Evolutionary conservation across 2,797 vertebrate species (phyloP), one percentile per base, ranked within the genome.

Genomic region (Melanotaenia pygmaea): DNA sequence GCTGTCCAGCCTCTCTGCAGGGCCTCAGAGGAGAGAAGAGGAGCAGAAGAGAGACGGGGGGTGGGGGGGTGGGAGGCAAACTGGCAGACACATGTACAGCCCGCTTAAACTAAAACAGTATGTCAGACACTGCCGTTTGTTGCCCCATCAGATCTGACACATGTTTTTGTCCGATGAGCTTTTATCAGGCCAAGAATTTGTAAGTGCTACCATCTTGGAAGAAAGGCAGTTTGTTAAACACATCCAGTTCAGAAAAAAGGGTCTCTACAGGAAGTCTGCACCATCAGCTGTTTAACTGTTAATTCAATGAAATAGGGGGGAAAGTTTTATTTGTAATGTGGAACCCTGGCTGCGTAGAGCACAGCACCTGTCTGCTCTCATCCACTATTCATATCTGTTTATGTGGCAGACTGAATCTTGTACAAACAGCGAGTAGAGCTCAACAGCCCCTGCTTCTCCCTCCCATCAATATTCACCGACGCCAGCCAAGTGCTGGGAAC

Each of bases 401-500:
- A 96, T 94, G 95, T 96, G 97, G 96, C 96, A 94, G 96, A 94
- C 96, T 96, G 97, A 96, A 96, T 95, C 97, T 96, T 96, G 97
- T 96, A 95, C 96, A 98, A 97, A 98, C 97, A 98, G 97, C 86
- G 96, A 96, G 94, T 93, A 92, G 95, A 97, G 96, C 96, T 92
- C 95, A 84, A 68, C 85, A 84, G 86, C 89, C 83, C 87, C 71
- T 53, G 67, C 85, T 80, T 87, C 87, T 84, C 89, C 82, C 89
- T 88, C 89, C 84, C 97, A 98, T 99, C 98, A 98, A 99, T 98
- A 98, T 97, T 96, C 96, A 97, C 96, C 96, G 95, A 96, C 94
- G 96, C 96, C 95, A 98, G 97, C 97, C 97, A 98, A 99, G 97
- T 96, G 96, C 95, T 96, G 96, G 96, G 97, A 99, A 99, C 98